These are phyloP conservation scores for Xyliphius kryptos DNA, from an alignment of 2,113 vertebrate genomes.

Conservation along the genomic window DNA sequence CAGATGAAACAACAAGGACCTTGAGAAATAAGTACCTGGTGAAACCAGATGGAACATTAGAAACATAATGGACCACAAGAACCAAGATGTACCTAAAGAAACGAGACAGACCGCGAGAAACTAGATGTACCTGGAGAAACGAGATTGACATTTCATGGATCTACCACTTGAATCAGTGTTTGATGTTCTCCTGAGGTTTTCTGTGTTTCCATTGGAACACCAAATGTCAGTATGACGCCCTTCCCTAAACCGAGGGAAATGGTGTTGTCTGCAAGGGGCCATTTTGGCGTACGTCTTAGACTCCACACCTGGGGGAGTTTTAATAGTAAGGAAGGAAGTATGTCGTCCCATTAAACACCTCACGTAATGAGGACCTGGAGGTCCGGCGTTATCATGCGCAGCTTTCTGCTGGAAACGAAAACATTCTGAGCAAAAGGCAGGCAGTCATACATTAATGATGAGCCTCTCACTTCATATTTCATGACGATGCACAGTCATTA, in stretches of 20 bases:
- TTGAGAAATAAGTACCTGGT: no score
- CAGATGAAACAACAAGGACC: no score
- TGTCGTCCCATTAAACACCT: slow-evolving; percentile 39
- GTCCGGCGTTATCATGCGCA: slow-evolving; percentile 31
- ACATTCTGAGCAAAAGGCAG: slow-evolving; percentile 42
- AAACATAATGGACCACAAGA: no score
- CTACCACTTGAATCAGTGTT: no score
- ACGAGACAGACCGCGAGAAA: no score
- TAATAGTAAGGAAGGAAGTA: slow-evolving; percentile 28
- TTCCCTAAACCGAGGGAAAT: slow-evolving; percentile 3
- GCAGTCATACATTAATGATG: slow-evolving; percentile 49
- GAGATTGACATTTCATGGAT: no score
- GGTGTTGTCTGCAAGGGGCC: not conserved
- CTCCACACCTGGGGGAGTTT: slow-evolving; percentile 14
- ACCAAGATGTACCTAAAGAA: no score
- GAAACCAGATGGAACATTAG: no score
- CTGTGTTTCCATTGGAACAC: no score
- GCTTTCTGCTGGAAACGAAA: slow-evolving; percentile 32
- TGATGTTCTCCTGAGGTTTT: no score
- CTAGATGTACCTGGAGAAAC: no score
- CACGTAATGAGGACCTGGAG: slow-evolving; percentile 33
- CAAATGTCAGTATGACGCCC: not conserved
- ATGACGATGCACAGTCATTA: slow-evolving; percentile 43
- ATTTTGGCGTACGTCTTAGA: slow-evolving; percentile 12
- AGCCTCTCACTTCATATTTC: slow-evolving; percentile 47